Evolutionary conservation across 2,113 vertebrate genomes (phyloP).

Genomic region (Agelaius tricolor): DNA sequence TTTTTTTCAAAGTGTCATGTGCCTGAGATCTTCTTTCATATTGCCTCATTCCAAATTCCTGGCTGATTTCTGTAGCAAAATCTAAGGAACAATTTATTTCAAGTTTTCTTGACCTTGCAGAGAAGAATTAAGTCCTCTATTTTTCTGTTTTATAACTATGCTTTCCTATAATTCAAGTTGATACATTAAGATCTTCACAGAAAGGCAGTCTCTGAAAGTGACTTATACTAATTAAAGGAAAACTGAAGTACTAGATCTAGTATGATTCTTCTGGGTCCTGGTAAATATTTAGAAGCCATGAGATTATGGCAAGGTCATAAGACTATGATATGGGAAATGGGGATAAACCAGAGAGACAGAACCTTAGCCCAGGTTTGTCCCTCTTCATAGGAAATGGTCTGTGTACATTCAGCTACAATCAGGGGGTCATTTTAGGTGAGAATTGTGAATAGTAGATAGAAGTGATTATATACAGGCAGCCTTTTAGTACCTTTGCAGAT

Average conservation of each 20-base stretch:
- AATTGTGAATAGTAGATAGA: background rate
- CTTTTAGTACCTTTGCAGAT: background rate
- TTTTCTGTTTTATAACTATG: background rate
- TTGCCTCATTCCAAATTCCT: background rate
- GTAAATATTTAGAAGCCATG: background rate
- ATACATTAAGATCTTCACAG: background rate
- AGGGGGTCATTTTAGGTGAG: background rate
- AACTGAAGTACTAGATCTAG: background rate
- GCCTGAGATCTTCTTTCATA: background rate
- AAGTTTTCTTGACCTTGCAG: background rate
- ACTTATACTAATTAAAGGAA: background rate
- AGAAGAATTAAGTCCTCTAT: background rate
- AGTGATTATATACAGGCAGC: background rate
- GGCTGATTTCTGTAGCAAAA: background rate
- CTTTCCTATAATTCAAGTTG: background rate
- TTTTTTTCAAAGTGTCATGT: background rate
- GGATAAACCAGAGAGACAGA: background rate
- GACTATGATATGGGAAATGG: background rate
- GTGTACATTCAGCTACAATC: background rate
- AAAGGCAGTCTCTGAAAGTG: background rate
- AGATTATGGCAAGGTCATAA: background rate
- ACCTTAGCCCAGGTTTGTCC: background rate
- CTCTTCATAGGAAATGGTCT: background rate
- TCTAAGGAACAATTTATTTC: background rate
- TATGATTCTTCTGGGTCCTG: background rate